Percentiles rank a stretch among this genome's conserved stretches.
Evolutionary conservation across 2,888 invertebrate genomes (phyloP).

Genomic region (Cheiracanthium punctorium): DNA sequence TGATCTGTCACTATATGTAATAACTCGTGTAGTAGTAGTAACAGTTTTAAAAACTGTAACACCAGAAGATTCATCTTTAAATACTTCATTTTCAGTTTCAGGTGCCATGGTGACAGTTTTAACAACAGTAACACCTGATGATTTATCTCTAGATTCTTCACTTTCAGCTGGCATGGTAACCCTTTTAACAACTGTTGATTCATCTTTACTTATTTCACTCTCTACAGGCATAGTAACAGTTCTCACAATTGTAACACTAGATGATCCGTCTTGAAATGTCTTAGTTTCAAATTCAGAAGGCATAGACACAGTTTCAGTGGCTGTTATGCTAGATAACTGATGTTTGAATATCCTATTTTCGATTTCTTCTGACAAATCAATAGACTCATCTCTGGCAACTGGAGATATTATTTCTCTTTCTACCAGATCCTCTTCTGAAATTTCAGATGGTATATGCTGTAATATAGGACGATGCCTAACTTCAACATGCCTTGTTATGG

Average conservation of each 20-base stretch:
- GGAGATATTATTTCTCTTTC: conserved; percentile 55
- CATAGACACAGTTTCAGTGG: not conserved
- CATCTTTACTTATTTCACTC: too few relatives aligned
- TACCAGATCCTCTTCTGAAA: conserved; percentile 74
- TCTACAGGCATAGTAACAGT: not conserved
- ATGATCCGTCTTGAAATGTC: not conserved
- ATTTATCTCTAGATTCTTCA: too few relatives aligned
- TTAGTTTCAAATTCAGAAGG: not conserved
- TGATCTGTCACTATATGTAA: not conserved
- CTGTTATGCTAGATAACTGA: not conserved
- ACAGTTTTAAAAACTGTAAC: not conserved
- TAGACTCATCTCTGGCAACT: conserved; percentile 16
- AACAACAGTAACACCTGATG: not conserved
- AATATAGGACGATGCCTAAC: conserved; percentile 74
- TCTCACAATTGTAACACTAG: not conserved
- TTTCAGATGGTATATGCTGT: conserved; percentile 72
- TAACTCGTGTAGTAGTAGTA: not conserved
- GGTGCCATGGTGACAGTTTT: not conserved
- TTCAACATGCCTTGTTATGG: conserved; percentile 75
- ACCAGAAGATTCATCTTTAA: not conserved
- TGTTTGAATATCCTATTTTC: not conserved
- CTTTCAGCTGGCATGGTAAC: not conserved
- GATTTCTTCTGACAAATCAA: not conserved
- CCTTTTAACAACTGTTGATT: not conserved
- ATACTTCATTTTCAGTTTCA: not conserved